Evolutionary conservation across 1,140 invertebrate genomes (phyloP), one percentile per base, ranked within the genome.

Genomic region (Tetramorium simillimum): DNA sequence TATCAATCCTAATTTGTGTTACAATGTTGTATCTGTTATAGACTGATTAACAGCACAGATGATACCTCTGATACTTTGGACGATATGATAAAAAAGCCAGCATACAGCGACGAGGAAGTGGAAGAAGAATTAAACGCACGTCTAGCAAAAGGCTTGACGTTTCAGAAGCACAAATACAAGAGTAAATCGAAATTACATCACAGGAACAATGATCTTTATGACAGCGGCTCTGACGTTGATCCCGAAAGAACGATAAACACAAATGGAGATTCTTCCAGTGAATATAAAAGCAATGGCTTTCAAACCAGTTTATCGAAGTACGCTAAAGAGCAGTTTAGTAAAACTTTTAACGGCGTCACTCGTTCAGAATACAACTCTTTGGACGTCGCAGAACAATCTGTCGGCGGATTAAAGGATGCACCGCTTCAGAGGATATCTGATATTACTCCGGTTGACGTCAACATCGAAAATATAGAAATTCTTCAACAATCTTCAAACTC

Each of bases 21-120:
- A 6, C 3, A 43, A n/a, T 73, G 58, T 81, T 69, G 28, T 56
- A 21, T 88, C 49, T 60, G 9, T 86, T 65, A 69, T 67, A 80
- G 88, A 88, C 77, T 90, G 85, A 78, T 86, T 80, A 86, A 14
- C 33, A 72, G 78, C 62, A 28, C 82, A 75, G 51, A 91, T 73
- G 80, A 90, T 1, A 85, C 56, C 24, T 70, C 56, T 65, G 76
- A 85, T 58, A 81, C 69, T 51, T 70, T 56, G 46, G 70, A 86
- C 43, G 78, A 73, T 40, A 65, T 73, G 9, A 65, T 78, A 16
- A 63, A 85, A 33, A 84, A 12, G 5, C 0, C 28, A 73, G 7
- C 60, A 14, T 81, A 70, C n/a, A 84, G 56, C 2, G 33, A 84
- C 4, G 69, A 73, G 0, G 80, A 84, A 16, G 21, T 65, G 7